phyloP scores from a whole-genome alignment of 1,140 invertebrate species.

The Ptiloglossa arizonensis region DNA sequence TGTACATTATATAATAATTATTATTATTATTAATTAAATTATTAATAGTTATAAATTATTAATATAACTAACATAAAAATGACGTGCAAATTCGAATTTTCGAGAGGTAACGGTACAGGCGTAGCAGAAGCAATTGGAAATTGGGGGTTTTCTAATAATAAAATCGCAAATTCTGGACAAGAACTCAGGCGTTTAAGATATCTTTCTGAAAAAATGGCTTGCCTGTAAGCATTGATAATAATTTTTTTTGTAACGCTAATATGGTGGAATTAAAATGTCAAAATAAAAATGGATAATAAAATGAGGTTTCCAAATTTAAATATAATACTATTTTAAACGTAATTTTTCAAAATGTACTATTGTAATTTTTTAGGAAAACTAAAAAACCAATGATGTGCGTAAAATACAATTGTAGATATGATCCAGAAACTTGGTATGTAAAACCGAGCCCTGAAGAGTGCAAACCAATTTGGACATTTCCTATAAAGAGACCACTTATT shows the following conservation, averaged over 20 bases:
- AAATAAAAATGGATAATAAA: not conserved
- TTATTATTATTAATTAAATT: not conserved
- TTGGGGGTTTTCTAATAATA: conserved; percentile 76
- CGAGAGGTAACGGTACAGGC: conserved; percentile 68
- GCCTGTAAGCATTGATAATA: conserved; percentile 62
- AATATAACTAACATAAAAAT: conserved; percentile 1
- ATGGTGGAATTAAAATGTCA: not conserved
- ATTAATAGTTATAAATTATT: not conserved
- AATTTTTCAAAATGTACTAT: not conserved
- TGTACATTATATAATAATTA: not conserved
- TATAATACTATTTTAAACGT: not conserved
- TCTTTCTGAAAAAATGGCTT: conserved; percentile 71
- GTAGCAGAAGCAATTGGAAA: conserved; percentile 76
- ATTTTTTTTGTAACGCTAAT: not conserved
- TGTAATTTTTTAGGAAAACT: conserved; percentile 54
- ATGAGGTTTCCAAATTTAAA: not conserved
- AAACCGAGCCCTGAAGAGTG: conserved; percentile 72
- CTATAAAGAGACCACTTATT: conserved; percentile 72
- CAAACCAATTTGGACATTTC: conserved; percentile 73
- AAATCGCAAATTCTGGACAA: conserved; percentile 64
- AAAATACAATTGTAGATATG: conserved; percentile 64
- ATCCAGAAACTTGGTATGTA: conserved; percentile 66
- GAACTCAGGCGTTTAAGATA: conserved; percentile 72
- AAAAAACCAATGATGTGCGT: conserved; percentile 58
- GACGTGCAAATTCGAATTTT: conserved; percentile 67